phyloP scores from a whole-genome alignment of 2,888 invertebrate genomes.

The Cremastobaeus sp. region DNA sequence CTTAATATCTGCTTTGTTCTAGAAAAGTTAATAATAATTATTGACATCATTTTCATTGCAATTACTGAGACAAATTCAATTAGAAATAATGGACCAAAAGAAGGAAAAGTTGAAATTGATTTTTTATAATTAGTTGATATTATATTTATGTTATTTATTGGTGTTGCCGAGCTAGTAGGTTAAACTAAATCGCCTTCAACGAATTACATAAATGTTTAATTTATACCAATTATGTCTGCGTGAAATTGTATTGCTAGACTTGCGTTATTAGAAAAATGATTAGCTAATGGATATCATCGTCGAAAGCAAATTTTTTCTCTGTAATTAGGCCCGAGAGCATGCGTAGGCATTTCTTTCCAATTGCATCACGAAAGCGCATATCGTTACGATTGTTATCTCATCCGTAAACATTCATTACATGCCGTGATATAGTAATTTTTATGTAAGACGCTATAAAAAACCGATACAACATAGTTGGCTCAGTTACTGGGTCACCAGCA shows the following conservation, averaged over 20 bases:
- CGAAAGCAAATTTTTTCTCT: neutral
- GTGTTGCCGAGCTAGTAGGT: no score
- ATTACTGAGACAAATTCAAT: no score
- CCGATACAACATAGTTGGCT: no score
- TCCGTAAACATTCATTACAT: slow-evolving; percentile 17
- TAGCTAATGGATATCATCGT: slow-evolving; percentile 19
- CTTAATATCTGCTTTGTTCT: neutral
- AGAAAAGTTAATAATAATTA: no score
- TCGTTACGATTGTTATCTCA: slow-evolving; percentile 15
- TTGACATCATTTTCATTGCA: no score
- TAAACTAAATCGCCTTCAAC: neutral
- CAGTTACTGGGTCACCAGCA: no score
- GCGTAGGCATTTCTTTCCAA: slow-evolving; percentile 1
- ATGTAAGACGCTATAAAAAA: no score
- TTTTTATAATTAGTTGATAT: no score
- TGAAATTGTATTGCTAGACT: slow-evolving; percentile 1
- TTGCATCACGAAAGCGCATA: slow-evolving; percentile 22
- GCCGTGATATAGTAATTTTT: no score
- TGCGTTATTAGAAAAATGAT: slow-evolving; percentile 20
- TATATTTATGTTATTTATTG: no score
- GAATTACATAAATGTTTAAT: slow-evolving; percentile 17
- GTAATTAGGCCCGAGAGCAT: slow-evolving; percentile 1
- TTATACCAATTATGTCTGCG: slow-evolving; percentile 1
- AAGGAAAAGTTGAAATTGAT: no score
- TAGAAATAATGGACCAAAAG: no score